Evolutionary conservation across 1,140 invertebrate species (phyloP).

Genomic region (Sarcophaga peregrina): DNA sequence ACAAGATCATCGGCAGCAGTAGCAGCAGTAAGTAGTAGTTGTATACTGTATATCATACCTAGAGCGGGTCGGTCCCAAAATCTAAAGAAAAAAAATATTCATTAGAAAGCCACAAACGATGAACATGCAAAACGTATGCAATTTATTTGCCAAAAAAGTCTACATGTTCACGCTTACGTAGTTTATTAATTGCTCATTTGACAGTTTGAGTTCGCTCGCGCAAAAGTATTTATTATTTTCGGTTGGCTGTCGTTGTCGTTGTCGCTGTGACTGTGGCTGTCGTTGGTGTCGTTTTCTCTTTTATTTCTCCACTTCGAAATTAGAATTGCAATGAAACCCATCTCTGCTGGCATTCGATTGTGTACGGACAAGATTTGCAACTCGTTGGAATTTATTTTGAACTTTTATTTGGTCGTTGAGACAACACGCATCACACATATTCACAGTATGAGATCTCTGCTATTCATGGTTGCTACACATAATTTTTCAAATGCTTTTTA

Average conservation of each 20-base stretch:
- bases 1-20: too few relatives aligned
- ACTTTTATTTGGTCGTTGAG: background rate
- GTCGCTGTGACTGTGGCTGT: background rate
- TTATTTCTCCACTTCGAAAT: too few relatives aligned
- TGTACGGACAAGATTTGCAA: background rate
- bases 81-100: too few relatives aligned
- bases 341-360: too few relatives aligned
- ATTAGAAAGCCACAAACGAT: background rate
- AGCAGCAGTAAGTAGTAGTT: too few relatives aligned
- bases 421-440: background rate
- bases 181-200: slow-evolving; percentile 41
- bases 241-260: background rate
- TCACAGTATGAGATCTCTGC: background rate
- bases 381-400: background rate
- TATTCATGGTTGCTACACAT: background rate
- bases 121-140: background rate
- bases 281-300: background rate
- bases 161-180: slow-evolving; percentile 34
- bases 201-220: slow-evolving; percentile 33
- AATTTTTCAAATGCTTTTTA: slow-evolving; percentile 17
- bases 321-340: too few relatives aligned
- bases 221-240: slow-evolving; percentile 30
- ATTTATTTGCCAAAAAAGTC: background rate
- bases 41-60: too few relatives aligned
- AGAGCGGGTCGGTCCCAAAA: too few relatives aligned